Base-by-base conservation (phyloP, 2,113 vertebrate species). In the Bubalus kerabau region DNA sequence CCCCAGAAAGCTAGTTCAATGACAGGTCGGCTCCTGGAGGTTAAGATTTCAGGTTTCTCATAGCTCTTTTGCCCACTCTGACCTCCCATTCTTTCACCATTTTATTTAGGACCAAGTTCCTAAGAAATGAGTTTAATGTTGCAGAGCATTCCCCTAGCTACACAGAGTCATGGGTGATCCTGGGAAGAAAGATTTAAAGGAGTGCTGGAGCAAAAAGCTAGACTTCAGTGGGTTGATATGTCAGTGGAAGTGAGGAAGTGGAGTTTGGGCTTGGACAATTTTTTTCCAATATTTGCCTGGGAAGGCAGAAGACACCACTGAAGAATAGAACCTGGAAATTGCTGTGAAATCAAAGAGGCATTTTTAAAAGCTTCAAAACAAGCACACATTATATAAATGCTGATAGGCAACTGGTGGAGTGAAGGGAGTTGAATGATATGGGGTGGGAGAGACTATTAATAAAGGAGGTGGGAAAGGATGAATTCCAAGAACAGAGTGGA, bases 31-130 rank as follows among this genome's bases (percentile, higher is more conserved):
- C 17, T 64, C 46, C 60, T 32, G 12, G 8, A 52, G 26, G 24
- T 90, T 81, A 78, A 59, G 87, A 84, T 15, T 23, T 91, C 30
- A 13, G 36, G 19, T 67, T 91, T 88, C n/a, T 92, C 28, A 23
- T 28, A 43, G 43, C 57, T 93, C 54, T 74, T 90, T 92, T 50
- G 28, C n/a, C 36, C 28, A 15, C 43, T 36, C 50, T 93, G 17
- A 59, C 16, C 19, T 81, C 30, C 12, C 40, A 54, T 59, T 67
- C n/a, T 93, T 84, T 64, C 43, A 64, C 74, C 6, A 26, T 48
- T 90, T 50, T 64, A 14, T 28, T 76, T 81, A 88, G 74, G 52
- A 56, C 57, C 1, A 43, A 64, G 43, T 89, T 96, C 11, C 30
- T 57, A 23, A 89, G 64, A 95, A 87, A 62, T 78, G 43, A 71